Evolutionary conservation across 2,888 invertebrate species (phyloP).

Genomic region (Crioceris asparagi): DNA sequence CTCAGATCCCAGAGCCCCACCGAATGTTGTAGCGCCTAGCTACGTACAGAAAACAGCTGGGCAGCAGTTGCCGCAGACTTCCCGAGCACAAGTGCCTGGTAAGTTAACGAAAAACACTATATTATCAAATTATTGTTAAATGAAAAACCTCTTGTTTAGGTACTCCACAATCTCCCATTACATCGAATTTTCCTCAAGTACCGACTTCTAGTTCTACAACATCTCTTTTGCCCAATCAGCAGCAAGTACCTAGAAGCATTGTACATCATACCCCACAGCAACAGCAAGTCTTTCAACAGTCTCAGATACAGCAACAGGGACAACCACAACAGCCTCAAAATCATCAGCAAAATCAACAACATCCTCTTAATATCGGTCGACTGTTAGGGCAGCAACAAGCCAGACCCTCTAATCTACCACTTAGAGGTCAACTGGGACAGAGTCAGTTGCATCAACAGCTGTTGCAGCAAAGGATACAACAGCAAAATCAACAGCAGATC

Average conservation of each 20-base stretch:
- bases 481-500: conserved; percentile 23
- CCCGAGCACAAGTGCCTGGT: conserved; percentile 20
- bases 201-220: conserved; percentile 14
- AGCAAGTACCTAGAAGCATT: conserved; percentile 31
- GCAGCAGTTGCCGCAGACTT: conserved; percentile 25
- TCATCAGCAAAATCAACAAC: conserved; percentile 10
- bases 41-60: conserved; percentile 25
- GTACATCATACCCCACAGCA: conserved; percentile 36
- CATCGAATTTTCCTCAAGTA: conserved; percentile 13
- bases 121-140: too few relatives aligned
- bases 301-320: conserved; percentile 5
- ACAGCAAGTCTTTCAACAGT: conserved; percentile 28
- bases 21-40: conserved; percentile 35
- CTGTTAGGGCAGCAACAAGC: conserved; percentile 28
- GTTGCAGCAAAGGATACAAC: conserved; percentile 29
- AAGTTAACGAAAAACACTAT: too few relatives aligned
- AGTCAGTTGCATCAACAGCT: conserved; percentile 32
- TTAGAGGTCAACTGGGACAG: conserved; percentile 29
- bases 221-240: too few relatives aligned
- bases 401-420: conserved; percentile 25
- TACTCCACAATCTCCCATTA: conserved; percentile 14
- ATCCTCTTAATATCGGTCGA: conserved; percentile 22
- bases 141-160: too few relatives aligned
- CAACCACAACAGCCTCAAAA: conserved; percentile 10
- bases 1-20: conserved; percentile 26